phyloP scores from a whole-genome alignment of 2,888 invertebrate species.

The Acrocyrtus sp. region DNA sequence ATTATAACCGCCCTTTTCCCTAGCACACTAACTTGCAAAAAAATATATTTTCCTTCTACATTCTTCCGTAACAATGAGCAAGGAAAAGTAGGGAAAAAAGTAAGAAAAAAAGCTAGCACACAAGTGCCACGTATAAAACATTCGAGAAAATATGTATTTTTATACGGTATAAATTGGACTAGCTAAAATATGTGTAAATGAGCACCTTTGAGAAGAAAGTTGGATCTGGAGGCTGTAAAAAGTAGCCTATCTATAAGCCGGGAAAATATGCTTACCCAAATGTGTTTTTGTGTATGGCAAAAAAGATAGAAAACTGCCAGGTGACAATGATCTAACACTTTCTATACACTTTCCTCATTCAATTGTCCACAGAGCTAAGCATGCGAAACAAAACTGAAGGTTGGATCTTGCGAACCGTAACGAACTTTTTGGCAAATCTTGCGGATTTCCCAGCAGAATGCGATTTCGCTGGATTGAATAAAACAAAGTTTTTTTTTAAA shows the following conservation, averaged over 20 bases:
- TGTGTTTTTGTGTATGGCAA: no score
- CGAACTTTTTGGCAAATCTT: conserved; percentile 13
- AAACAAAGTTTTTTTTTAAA: conserved; percentile 12
- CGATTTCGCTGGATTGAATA: conserved; percentile 25
- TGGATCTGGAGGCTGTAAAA: neutral
- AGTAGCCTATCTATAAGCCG: neutral
- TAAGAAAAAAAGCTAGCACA: neutral
- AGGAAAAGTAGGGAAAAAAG: conserved; percentile 13
- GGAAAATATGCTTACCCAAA: neutral
- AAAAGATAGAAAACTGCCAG: neutral
- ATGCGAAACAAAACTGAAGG: conserved; percentile 31
- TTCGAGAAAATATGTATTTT: no score
- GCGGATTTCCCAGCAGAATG: conserved; percentile 10
- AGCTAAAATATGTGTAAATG: no score
- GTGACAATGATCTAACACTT: conserved; percentile 27
- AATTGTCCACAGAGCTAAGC: conserved; percentile 33
- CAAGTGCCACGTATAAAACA: neutral
- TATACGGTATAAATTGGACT: no score
- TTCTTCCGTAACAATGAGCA: conserved; percentile 15
- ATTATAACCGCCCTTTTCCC: neutral
- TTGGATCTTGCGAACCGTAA: conserved; percentile 13
- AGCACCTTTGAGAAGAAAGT: no score
- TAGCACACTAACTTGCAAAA: conserved; percentile 16
- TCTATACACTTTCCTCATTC: conserved; percentile 17
- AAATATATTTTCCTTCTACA: conserved; percentile 17